Conservation (phyloP, 2,888 invertebrate genomes). For the Torymus tubicola region DNA sequence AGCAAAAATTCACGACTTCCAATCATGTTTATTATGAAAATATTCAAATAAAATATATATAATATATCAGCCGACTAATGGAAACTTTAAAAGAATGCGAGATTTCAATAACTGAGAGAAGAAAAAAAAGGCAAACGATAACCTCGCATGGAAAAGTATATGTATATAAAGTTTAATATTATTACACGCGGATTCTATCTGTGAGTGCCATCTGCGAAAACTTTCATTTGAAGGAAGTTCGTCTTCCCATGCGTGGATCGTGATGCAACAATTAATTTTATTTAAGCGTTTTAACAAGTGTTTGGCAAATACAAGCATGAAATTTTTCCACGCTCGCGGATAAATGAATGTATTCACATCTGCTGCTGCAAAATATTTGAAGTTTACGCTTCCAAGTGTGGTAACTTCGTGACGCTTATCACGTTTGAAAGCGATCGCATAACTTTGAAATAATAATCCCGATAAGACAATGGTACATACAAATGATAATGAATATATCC, state of each 20-base stretch:
- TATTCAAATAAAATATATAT: too few species aligned
- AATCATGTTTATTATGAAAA: too few species aligned
- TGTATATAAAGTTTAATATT: too few species aligned
- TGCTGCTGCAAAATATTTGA: conserved; percentile 16
- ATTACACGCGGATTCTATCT: too few species aligned
- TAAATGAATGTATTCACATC: conserved; percentile 3
- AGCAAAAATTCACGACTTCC: too few species aligned
- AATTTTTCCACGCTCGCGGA: conserved; percentile 18
- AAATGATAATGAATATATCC: too few species aligned
- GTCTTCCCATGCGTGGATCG: neutral
- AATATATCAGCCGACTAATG: too few species aligned
- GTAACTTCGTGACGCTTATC: conserved; percentile 5
- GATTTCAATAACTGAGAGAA: neutral
- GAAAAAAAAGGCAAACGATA: too few species aligned
- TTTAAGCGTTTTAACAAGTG: conserved; percentile 24
- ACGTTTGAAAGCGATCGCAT: too few species aligned
- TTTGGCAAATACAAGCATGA: conserved; percentile 21
- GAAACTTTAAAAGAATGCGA: neutral
- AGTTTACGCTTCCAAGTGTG: conserved; percentile 2
- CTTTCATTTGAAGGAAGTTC: neutral
- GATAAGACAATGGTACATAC: too few species aligned
- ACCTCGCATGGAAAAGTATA: too few species aligned
- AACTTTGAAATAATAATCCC: too few species aligned
- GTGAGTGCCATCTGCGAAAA: conserved; percentile 4
- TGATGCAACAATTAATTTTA: conserved; percentile 2